phyloP scores from a whole-genome alignment of 1,140 invertebrate species.

The Plodia interpunctella region DNA sequence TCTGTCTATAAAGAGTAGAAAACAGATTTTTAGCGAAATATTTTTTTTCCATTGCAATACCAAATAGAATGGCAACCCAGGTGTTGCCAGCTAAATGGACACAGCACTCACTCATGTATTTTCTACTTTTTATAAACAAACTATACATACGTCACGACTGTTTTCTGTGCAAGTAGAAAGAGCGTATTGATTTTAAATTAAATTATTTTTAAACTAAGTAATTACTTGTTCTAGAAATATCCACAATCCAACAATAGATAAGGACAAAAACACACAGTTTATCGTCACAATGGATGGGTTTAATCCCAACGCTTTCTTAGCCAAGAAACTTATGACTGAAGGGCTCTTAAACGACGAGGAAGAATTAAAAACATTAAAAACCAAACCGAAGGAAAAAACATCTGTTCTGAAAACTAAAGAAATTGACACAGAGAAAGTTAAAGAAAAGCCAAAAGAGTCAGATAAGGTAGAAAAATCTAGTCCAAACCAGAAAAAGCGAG shows the following conservation, averaged over 20 bases:
- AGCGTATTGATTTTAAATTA: too few relatives aligned
- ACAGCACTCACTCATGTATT: too few relatives aligned
- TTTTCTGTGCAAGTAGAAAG: too few relatives aligned
- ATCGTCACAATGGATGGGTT: constrained; percentile 82
- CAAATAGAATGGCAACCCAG: too few relatives aligned
- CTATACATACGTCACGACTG: too few relatives aligned
- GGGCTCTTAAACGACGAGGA: constrained; percentile 41
- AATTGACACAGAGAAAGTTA: constrained; percentile 35
- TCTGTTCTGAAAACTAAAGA: constrained; percentile 21
- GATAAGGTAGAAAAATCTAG: constrained; percentile 26
- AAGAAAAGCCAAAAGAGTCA: constrained; percentile 29
- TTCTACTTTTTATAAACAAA: too few relatives aligned
- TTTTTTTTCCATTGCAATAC: too few relatives aligned
- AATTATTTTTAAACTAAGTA: too few relatives aligned
- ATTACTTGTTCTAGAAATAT: constrained; percentile 55
- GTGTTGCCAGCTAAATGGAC: too few relatives aligned
- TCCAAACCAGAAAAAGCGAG: constrained; percentile 33
- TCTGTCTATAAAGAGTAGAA: too few relatives aligned
- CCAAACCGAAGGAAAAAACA: constrained; percentile 12
- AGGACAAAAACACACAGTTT: constrained; percentile 76
- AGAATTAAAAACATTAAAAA: constrained; percentile 44
- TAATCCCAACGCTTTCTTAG: constrained; percentile 70
- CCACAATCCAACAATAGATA: constrained; percentile 56
- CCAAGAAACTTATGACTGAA: constrained; percentile 70
- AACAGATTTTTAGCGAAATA: too few relatives aligned